Base-by-base conservation (phyloP, 1,140 invertebrate species). In the Tenebrio molitor region DNA sequence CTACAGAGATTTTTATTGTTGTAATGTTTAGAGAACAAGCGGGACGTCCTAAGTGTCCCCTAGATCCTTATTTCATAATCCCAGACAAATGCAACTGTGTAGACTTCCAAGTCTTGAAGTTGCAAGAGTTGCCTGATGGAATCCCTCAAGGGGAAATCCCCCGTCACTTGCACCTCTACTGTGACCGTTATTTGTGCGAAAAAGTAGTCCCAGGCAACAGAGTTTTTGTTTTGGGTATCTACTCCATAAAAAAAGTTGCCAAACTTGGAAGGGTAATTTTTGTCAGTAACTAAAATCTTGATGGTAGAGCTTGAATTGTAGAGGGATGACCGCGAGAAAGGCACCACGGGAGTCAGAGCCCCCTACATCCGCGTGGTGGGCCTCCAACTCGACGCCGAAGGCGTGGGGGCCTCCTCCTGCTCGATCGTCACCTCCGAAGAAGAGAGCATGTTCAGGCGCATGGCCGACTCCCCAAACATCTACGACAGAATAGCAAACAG, bases 81-180 rank as follows among this genome's bases (percentile, higher is more conserved):
- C 97, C 98, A 17, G 98, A 99, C 80, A 98, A 98, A 84, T 99
- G 97, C 81, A 89, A 91, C 75, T 99, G 98, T 84, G 94, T 99
- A 2, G 98, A 99, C 85, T 99, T 95, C 82, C 89, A 94, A 90
- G 88, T 91, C 0, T 78, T 94, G 0, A 99, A 99, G 84, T 83
- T 99, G 7, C 98, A 99, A 89, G 98, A 99, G 85, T 85, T 95
- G 5, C 96, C 97, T 2, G 98, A 99, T 84, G 93, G 92, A 74
- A 95, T 99, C 71, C 98, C 98, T 0, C 96, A 99, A 81, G 97
- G 98, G 65, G 98, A 99, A 88, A 96, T 99, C 89, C 98, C 98
- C 0, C 88, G 98, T 4, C 98, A 99, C 85, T 85, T 99, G 66
- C 93, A 96, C 74, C 85, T 99, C 0, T 99, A 97, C 83, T 95